Percentiles rank a stretch among this genome's conserved stretches.
phyloP scores from a whole-genome alignment of 1,140 invertebrate species.

The Cydia amplana region DNA sequence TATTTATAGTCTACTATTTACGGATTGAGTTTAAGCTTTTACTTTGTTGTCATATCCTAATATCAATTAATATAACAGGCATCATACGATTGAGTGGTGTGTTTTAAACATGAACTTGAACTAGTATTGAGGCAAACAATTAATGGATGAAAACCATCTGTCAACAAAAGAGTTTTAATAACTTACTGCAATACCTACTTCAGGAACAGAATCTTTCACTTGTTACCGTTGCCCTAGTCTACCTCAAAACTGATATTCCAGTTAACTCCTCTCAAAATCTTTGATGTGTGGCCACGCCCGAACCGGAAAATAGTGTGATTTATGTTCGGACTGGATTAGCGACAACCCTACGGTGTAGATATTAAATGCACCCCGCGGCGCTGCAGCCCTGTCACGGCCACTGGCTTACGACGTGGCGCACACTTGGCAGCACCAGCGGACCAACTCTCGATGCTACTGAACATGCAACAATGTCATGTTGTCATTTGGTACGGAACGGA shows the following conservation, averaged over 20 bases:
- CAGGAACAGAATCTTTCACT: no score
- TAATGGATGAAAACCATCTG: no score
- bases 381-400: conserved; percentile 33
- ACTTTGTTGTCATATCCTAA: no score
- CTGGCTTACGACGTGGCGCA: conserved; percentile 19
- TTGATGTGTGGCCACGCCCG: background rate
- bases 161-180: no score
- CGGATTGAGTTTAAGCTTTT: no score
- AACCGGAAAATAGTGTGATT: conserved; percentile 21
- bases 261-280: background rate
- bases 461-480: background rate
- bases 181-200: no score
- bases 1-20: no score
- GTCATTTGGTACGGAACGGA: background rate
- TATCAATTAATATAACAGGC: no score
- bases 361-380: conserved; percentile 69
- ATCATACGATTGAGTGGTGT: no score
- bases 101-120: no score
- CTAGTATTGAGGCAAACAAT: no score
- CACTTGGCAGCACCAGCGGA: background rate
- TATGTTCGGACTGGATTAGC: conserved; percentile 26
- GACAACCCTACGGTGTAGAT: conserved; percentile 56
- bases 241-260: background rate
- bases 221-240: background rate
- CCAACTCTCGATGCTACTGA: background rate